Evolutionary conservation across 2,888 invertebrate genomes (phyloP).

Genomic region (Geophilus truncorum): DNA sequence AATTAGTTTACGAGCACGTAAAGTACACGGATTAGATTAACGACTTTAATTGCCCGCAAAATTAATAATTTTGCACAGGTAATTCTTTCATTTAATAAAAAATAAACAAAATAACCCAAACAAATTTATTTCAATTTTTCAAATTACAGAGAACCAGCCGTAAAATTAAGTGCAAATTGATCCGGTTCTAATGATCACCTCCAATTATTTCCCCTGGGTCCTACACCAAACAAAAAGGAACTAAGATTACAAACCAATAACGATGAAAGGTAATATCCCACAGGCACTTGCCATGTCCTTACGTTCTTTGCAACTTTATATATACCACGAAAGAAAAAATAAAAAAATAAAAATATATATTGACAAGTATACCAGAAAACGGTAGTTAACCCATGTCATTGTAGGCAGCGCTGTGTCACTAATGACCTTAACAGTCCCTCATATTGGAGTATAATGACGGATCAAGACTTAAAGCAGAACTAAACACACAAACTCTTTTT

Average conservation of each 20-base stretch:
- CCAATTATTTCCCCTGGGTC: neutral
- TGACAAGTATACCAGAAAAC: neutral
- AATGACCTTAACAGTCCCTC: slow-evolving; percentile 1
- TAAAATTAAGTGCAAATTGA: neutral
- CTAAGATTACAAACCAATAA: neutral
- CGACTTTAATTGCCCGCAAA: no score
- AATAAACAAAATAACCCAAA: no score
- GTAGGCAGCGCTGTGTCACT: neutral
- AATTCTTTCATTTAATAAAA: no score
- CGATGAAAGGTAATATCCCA: neutral
- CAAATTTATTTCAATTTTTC: neutral
- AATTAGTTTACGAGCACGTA: no score
- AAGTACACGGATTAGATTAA: no score
- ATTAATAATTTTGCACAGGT: no score
- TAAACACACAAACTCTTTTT: neutral
- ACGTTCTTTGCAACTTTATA: slow-evolving; percentile 1
- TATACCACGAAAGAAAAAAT: neutral
- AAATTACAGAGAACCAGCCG: neutral
- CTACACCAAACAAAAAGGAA: neutral
- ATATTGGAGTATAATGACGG: neutral
- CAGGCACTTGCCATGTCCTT: neutral
- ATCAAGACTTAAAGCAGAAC: neutral
- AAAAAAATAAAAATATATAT: neutral
- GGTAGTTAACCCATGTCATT: neutral
- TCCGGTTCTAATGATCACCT: neutral